phyloP scores from a whole-genome alignment of 2,888 invertebrate genomes.

The Drosophila buzzatii region DNA sequence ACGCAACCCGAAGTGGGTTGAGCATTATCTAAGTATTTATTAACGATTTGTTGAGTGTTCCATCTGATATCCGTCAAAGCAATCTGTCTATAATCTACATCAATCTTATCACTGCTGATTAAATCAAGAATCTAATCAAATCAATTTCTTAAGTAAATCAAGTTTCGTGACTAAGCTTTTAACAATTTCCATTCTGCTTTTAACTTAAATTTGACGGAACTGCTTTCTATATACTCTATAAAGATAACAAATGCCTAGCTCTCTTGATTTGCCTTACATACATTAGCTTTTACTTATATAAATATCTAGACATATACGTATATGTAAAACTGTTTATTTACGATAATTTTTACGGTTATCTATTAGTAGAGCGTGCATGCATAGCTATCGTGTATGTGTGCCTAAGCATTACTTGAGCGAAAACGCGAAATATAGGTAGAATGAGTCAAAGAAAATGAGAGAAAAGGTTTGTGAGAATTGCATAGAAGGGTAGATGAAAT shows the following conservation, averaged over 20 bases:
- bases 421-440: neutral
- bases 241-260: neutral
- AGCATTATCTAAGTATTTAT: conserved; percentile 3
- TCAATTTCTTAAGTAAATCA: neutral
- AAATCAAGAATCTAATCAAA: neutral
- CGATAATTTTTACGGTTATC: conserved; percentile 1
- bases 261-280: neutral
- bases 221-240: neutral
- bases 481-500: neutral
- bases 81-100: neutral
- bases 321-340: neutral
- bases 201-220: neutral
- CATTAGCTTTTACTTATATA: neutral
- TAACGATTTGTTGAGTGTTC: neutral
- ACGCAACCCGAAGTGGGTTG: conserved; percentile 8
- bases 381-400: neutral
- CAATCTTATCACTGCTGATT: neutral
- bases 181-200: neutral
- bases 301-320: neutral
- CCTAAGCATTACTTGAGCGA: neutral
- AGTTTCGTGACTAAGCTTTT: conserved; percentile 10
- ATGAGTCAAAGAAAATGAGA: neutral
- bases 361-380: conserved; percentile 1
- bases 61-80: neutral
- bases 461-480: neutral